These are phyloP conservation scores for Cheumatopsyche charites DNA, from an alignment of 1,140 invertebrate species.

Conservation along the genomic window DNA sequence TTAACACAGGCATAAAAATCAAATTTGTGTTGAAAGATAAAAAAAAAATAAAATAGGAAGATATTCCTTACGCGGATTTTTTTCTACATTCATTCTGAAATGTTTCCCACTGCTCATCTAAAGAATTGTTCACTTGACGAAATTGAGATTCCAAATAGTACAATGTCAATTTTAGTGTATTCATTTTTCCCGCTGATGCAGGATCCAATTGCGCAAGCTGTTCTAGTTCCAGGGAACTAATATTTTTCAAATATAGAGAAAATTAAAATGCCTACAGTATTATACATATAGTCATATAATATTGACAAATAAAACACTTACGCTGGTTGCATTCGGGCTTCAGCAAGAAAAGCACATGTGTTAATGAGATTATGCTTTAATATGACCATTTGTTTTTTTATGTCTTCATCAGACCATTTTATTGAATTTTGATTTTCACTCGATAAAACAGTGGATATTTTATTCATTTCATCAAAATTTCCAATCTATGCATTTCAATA, in stretches of 20 bases:
- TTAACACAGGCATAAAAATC: slow-evolving; percentile 18
- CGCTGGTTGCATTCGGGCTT: slow-evolving; percentile 67
- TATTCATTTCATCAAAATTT: slow-evolving; percentile 60
- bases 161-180: slow-evolving; percentile 64
- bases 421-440: slow-evolving; percentile 50
- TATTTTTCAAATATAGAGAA: slow-evolving; percentile 13
- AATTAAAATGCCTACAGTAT: too few species aligned
- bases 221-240: slow-evolving; percentile 58
- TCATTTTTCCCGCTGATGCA: slow-evolving; percentile 61
- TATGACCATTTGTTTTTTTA: slow-evolving; percentile 53
- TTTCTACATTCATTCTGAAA: slow-evolving; percentile 60
- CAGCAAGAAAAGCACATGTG: slow-evolving; percentile 68
- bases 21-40: too few species aligned
- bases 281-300: too few species aligned
- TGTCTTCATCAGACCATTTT: slow-evolving; percentile 57
- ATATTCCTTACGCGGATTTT: slow-evolving; percentile 55
- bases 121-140: slow-evolving; percentile 61
- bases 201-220: slow-evolving; percentile 65
- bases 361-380: slow-evolving; percentile 67
- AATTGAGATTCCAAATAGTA: slow-evolving; percentile 69
- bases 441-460: slow-evolving; percentile 49
- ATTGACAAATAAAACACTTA: slow-evolving; percentile 51
- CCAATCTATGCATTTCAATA: slow-evolving; percentile 59
- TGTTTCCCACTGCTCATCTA: slow-evolving; percentile 68
- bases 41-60: too few species aligned